Base-by-base conservation (phyloP, 2,113 vertebrate species). In the Cygnus atratus region DNA sequence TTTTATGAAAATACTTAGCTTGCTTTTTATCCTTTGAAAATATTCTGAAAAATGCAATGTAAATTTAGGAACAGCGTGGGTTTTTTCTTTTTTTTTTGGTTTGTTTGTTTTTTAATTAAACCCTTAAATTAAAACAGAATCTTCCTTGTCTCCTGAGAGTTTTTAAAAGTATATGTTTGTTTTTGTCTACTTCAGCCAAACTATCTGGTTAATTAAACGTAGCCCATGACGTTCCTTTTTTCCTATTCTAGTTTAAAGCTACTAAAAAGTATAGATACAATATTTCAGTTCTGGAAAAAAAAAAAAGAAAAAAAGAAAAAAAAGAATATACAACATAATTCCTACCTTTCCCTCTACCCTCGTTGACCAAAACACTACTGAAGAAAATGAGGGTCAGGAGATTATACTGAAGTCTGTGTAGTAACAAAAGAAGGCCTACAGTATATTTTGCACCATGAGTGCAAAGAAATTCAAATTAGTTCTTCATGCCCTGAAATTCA, bases 291-390 rank as follows among this genome's bases (percentile, higher is more conserved):
- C 3, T 39, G 20, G 72, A 31, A 57, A 33, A 15, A n/a, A 39
- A 39, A 39, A 39, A 39, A 70, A 33, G 43, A 33, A 15, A n/a
- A 39, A 39, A 39, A 39, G 11, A 76, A 33, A 67, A 22, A 31
- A 3, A 0, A 3, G 7, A 43, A 50, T 46, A 44, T 35, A 19
- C 7, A 28, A 6, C 11, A 5, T 17, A 21, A 78, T 66, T 46
- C 13, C 11, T 68, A 39, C 3, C 21, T 89, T 80, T 68, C 10
- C 10, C 7, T 57, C 48, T 70, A 7, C 17, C 4, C 9, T 61
- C 21, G 0, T 44, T 52, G 28, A 55, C 2, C 0, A 3, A 73
- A 21, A 18, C 5, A 44, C 13, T 84, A 8, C 6, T 33, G 63
- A 76, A 37, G 28, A 79, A 88, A 92, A 54, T 37, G 37, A 74